Conservation (phyloP, 2,888 invertebrate species). For the Macaria notata region DNA sequence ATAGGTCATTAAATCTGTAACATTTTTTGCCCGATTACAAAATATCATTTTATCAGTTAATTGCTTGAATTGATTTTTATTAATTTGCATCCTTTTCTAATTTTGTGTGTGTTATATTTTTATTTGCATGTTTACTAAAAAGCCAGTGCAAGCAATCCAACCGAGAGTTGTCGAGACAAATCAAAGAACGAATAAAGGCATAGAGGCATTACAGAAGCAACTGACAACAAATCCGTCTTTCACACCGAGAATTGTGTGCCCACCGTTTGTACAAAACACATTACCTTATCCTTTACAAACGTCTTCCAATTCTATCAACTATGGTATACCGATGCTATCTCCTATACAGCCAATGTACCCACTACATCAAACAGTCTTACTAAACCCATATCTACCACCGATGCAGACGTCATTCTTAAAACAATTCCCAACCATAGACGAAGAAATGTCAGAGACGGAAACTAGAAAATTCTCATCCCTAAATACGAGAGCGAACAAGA, state of each 20-base stretch:
- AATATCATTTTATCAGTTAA: too few relatives aligned
- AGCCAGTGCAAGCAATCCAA: conserved; percentile 82
- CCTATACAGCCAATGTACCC: conserved; percentile 76
- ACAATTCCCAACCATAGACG: conserved; percentile 69
- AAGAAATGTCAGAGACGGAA: conserved; percentile 58
- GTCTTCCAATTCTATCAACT: conserved; percentile 47
- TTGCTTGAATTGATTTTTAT: conserved; percentile 23
- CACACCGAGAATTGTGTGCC: conserved; percentile 72
- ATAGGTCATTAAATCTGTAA: too few relatives aligned
- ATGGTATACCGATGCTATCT: conserved; percentile 68
- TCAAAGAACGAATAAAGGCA: conserved; percentile 60
- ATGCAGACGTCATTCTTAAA: conserved; percentile 71
- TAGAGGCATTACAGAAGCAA: conserved; percentile 71
- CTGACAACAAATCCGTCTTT: conserved; percentile 76
- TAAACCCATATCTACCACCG: conserved; percentile 69
- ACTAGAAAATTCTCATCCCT: conserved; percentile 71
- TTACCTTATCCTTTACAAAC: conserved; percentile 53
- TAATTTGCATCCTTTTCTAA: conserved; percentile 62
- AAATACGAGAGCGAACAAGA: conserved; percentile 65
- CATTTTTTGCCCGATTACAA: too few relatives aligned
- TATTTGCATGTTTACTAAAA: conserved; percentile 61
- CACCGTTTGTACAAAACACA: conserved; percentile 70
- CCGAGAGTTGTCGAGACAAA: conserved; percentile 77
- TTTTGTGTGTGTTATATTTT: conserved; percentile 62
- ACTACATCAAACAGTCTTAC: conserved; percentile 67